Evolutionary conservation across 2,113 vertebrate species (phyloP).

Genomic region (Planiliza haematocheilus): DNA sequence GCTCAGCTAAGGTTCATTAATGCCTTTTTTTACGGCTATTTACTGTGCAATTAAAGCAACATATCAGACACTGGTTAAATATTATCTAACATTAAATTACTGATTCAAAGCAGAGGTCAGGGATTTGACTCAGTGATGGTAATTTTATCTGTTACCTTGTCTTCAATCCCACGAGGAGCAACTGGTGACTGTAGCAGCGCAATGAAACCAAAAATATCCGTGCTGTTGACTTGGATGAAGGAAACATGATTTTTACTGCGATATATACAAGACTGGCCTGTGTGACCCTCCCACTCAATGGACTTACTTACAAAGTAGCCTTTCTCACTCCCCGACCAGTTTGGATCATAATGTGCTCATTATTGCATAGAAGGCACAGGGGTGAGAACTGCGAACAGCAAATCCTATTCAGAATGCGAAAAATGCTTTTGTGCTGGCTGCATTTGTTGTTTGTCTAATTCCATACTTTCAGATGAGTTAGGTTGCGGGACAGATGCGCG

Average conservation of each 20-base stretch:
- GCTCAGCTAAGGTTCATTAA: slow-evolving; percentile 18
- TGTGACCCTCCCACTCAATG: slow-evolving; percentile 82
- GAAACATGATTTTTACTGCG: slow-evolving; percentile 69
- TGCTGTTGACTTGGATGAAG: slow-evolving; percentile 64
- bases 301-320: slow-evolving; percentile 81
- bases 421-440: slow-evolving; percentile 64
- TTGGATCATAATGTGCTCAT: slow-evolving; percentile 79
- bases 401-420: slow-evolving; percentile 66
- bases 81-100: neutral
- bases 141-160: slow-evolving; percentile 70
- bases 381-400: slow-evolving; percentile 59
- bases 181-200: slow-evolving; percentile 24
- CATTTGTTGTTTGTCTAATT: slow-evolving; percentile 30
- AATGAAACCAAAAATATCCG: slow-evolving; percentile 50
- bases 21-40: neutral
- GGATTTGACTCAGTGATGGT: slow-evolving; percentile 9
- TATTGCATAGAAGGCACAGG: slow-evolving; percentile 60
- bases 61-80: neutral
- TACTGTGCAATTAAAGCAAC: neutral
- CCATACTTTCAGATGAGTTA: neutral
- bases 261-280: slow-evolving; percentile 80
- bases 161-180: slow-evolving; percentile 38
- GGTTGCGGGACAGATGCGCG: neutral
- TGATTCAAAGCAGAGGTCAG: slow-evolving; percentile 14
- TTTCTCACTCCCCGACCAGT: slow-evolving; percentile 71